A percentile compares a stretch with the other conserved stretches of the same genome.
These are phyloP conservation scores for Gasterosteus nipponicus DNA, from an alignment of 2,113 vertebrate genomes.

Conservation along the genomic window DNA sequence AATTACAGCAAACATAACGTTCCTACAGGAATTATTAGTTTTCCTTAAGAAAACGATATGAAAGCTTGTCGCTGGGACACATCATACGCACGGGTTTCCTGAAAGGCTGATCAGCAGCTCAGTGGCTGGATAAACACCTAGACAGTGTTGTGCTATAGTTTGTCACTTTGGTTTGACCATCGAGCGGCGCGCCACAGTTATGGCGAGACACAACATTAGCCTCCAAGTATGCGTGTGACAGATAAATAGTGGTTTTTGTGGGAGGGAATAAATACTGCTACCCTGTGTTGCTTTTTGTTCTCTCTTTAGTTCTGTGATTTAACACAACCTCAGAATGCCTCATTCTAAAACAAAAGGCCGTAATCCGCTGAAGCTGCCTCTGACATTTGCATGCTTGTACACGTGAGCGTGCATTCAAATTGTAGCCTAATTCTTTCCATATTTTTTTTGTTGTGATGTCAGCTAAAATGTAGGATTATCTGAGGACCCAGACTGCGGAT, in stretches of 20 bases:
- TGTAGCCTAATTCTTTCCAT: background rate
- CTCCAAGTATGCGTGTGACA: slow-evolving; percentile 1
- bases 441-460: background rate
- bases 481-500: background rate
- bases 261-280: background rate
- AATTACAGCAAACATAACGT: background rate
- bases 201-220: slow-evolving; percentile 3
- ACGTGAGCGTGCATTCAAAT: background rate
- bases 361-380: background rate
- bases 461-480: background rate
- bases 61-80: background rate
- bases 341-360: background rate
- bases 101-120: background rate
- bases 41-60: background rate
- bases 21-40: background rate
- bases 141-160: background rate
- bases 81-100: background rate
- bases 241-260: background rate
- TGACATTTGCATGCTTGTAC: no score
- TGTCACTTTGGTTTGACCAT: slow-evolving; percentile 26
- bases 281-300: background rate
- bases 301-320: background rate
- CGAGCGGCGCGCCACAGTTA: background rate
- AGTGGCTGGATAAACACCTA: slow-evolving; percentile 1
- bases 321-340: background rate